phyloP scores from a whole-genome alignment of 2,888 invertebrate species.

The Drosophila atroscutellata region DNA sequence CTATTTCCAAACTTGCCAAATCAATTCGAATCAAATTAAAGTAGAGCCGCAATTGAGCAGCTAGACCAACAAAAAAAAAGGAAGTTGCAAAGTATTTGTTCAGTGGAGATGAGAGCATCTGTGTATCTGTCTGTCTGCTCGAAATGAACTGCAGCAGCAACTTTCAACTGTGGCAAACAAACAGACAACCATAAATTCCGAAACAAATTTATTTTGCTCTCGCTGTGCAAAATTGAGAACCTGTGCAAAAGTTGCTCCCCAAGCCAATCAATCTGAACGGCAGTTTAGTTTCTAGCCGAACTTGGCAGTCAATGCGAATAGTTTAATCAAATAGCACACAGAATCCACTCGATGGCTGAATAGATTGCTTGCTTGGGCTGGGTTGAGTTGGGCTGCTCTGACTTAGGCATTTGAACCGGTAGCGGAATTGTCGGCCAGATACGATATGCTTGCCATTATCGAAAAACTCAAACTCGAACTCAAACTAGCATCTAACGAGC shows the following conservation, averaged over 20 bases:
- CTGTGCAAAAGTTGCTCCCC: constrained; percentile 41
- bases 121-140: constrained; percentile 35
- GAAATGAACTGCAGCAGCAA: constrained; percentile 36
- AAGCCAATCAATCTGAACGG: constrained; percentile 66
- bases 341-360: constrained; percentile 7
- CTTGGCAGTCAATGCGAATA: constrained; percentile 67
- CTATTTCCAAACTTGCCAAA: constrained; percentile 45
- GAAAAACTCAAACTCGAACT: constrained; percentile 4
- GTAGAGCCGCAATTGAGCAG: constrained; percentile 20
- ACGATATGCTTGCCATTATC: constrained; percentile 49
- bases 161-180: constrained; percentile 43
- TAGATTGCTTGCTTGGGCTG: not conserved
- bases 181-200: constrained; percentile 53
- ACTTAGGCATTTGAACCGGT: constrained; percentile 43
- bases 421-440: constrained; percentile 41
- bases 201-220: constrained; percentile 57
- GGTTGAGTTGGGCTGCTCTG: not conserved
- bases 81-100: constrained; percentile 46
- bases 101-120: constrained; percentile 50
- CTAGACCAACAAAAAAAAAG: not conserved
- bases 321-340: constrained; percentile 63
- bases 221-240: constrained; percentile 45
- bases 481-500: constrained; percentile 52
- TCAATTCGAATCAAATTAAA: constrained; percentile 53
- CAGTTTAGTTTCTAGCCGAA: constrained; percentile 57